Evolutionary conservation across 2,888 invertebrate species (phyloP).

Genomic region (Netelia melanura): DNA sequence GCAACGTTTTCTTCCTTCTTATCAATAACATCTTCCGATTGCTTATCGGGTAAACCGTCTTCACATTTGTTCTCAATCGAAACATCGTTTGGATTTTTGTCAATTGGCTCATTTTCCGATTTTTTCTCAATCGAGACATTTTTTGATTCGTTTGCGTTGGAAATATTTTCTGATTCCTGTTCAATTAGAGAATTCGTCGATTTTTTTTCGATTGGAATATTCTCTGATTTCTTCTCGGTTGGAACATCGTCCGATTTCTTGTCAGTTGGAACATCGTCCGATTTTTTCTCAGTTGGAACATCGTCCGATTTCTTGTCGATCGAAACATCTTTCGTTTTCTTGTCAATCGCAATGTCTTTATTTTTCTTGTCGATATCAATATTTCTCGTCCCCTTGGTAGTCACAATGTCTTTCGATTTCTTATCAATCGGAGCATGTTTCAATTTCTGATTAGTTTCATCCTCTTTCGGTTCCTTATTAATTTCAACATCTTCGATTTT

Average conservation of each 20-base stretch:
- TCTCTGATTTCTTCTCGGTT: not conserved
- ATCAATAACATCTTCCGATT: not conserved
- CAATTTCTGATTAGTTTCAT: not conserved
- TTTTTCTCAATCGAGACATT: not conserved
- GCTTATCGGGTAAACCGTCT: not conserved
- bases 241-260: not conserved
- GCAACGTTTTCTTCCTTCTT: not conserved
- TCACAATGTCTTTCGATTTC: not conserved
- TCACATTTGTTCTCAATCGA: not conserved
- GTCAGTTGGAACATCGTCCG: not conserved
- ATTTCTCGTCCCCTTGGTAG: not conserved
- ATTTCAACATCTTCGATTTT: not conserved
- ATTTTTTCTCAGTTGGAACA: not conserved
- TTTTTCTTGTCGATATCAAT: slow-evolving; percentile 16
- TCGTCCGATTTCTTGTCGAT: not conserved
- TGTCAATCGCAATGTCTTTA: slow-evolving; percentile 1
- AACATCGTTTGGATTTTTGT: slow-evolving; percentile 1
- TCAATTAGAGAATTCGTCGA: not conserved
- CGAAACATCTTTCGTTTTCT: not conserved
- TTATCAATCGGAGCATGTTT: not conserved
- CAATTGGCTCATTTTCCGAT: not conserved
- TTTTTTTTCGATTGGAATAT: not conserved
- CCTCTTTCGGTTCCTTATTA: not conserved
- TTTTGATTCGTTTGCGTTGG: not conserved
- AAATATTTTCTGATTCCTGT: not conserved